Percentiles rank a stretch among this genome's conserved stretches.
Conservation (phyloP, 1,140 invertebrate genomes). For the Drosophila chauvacae region DNA sequence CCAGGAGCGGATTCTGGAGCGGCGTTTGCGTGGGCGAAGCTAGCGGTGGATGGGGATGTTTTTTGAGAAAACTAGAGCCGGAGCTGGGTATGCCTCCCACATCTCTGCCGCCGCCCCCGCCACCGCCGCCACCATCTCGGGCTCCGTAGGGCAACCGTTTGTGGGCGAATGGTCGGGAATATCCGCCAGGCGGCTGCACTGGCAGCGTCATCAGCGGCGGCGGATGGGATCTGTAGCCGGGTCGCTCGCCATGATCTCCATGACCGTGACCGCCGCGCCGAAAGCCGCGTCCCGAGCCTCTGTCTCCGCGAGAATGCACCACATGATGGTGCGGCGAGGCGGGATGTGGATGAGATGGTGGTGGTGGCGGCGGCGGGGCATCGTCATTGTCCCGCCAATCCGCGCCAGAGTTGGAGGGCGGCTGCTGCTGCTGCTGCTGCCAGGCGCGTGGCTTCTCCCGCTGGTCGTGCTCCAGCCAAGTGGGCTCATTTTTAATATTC, state of each 20-base stretch:
- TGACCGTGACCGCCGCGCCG: slow-evolving; percentile 67
- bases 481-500: slow-evolving; percentile 60
- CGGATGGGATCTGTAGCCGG: slow-evolving; percentile 73
- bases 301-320: slow-evolving; percentile 62
- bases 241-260: slow-evolving; percentile 53
- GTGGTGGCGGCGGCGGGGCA: slow-evolving; percentile 34
- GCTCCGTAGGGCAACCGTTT: slow-evolving; percentile 73
- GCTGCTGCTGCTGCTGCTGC: slow-evolving; percentile 51
- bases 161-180: slow-evolving; percentile 71
- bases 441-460: slow-evolving; percentile 70
- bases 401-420: slow-evolving; percentile 18
- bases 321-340: slow-evolving; percentile 67
- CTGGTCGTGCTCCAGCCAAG: slow-evolving; percentile 77
- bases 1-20: slow-evolving; percentile 19
- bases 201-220: slow-evolving; percentile 78
- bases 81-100: slow-evolving; percentile 16
- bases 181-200: slow-evolving; percentile 73
- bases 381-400: slow-evolving; percentile 76
- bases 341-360: slow-evolving; percentile 25
- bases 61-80: slow-evolving; percentile 45
- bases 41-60: slow-evolving; percentile 48
- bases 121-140: slow-evolving; percentile 24
- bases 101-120: slow-evolving; percentile 5
- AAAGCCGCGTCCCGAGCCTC: slow-evolving; percentile 64
- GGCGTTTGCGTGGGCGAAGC: slow-evolving; percentile 36